Conservation (phyloP, 2,113 vertebrate species). For the Lepus europaeus region DNA sequence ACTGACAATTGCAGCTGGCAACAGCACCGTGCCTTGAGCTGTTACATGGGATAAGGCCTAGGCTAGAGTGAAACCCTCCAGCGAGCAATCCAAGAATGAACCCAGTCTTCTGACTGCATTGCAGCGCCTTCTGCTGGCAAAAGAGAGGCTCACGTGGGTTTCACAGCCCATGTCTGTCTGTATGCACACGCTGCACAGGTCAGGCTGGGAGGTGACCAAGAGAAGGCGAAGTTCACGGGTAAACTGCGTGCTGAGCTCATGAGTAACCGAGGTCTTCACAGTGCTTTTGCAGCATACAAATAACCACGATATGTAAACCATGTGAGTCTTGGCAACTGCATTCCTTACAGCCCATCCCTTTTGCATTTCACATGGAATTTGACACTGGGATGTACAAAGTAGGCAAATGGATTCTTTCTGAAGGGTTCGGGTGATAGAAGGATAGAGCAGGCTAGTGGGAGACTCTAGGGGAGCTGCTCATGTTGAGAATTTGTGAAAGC, state of each 20-base stretch:
- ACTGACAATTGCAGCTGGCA: neutral
- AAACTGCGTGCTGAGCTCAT: neutral
- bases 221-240: neutral
- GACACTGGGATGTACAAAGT: neutral
- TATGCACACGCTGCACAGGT: neutral
- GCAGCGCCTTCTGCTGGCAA: neutral
- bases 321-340: neutral
- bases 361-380: slow-evolving; percentile 44
- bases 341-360: neutral
- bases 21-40: neutral
- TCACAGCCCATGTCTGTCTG: neutral
- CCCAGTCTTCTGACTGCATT: neutral
- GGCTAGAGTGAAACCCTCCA: neutral
- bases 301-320: neutral
- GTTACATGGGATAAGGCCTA: neutral
- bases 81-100: neutral
- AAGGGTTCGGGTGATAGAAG: slow-evolving; percentile 1
- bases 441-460: neutral
- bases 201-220: neutral
- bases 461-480: neutral
- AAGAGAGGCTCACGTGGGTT: neutral
- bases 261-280: neutral
- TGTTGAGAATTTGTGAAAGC: slow-evolving; percentile 13
- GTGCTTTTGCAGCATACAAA: neutral
- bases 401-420: slow-evolving; percentile 28